These are phyloP conservation scores for Phalacrocorax brasilianus DNA, from an alignment of 2,113 vertebrate species.

Conservation along the genomic window DNA sequence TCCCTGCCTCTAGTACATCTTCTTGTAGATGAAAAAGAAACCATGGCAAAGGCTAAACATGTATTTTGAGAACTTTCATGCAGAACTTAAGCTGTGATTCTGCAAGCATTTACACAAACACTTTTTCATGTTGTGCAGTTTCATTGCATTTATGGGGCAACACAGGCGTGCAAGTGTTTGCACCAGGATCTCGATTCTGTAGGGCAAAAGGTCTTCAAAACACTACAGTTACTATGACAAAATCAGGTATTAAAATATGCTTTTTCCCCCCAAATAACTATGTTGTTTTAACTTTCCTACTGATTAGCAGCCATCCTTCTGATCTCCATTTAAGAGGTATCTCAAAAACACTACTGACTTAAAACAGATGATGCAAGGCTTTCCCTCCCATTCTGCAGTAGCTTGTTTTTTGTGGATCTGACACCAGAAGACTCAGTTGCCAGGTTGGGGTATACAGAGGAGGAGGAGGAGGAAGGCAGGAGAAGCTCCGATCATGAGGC, in stretches of 20 bases:
- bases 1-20: background rate
- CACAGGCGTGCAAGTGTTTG: background rate
- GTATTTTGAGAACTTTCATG: background rate
- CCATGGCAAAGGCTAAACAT: background rate
- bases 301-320: background rate
- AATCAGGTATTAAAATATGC: background rate
- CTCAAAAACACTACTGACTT: background rate
- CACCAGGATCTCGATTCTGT: background rate
- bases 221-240: background rate
- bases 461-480: background rate
- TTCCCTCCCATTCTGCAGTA: background rate
- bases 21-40: background rate
- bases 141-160: background rate
- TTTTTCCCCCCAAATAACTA: rapidly evolving
- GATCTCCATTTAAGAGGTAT: background rate
- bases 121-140: background rate
- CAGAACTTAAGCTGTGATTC: background rate
- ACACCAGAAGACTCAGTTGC: background rate
- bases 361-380: background rate
- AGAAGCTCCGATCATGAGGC: background rate
- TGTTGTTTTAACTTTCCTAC: background rate
- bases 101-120: background rate
- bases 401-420: background rate
- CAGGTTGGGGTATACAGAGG: background rate
- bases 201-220: background rate